phyloP scores from a whole-genome alignment of 2,113 vertebrate genomes.

The Thryonomys swinderianus region DNA sequence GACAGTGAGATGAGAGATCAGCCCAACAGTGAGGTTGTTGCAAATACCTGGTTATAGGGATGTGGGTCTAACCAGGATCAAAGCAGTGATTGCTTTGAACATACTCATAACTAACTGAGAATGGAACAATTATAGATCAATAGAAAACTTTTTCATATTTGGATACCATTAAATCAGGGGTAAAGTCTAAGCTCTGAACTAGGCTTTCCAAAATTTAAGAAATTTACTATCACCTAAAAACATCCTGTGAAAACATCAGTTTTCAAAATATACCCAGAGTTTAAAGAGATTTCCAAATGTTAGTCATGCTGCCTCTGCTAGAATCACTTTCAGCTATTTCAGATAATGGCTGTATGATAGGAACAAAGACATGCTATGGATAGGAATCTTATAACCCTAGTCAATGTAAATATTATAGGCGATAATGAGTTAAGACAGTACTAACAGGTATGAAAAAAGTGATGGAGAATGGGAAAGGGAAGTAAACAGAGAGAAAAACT shows the following conservation, averaged over 20 bases:
- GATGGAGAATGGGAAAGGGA: not conserved
- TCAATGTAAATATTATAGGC: not conserved
- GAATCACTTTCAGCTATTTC: slow-evolving; percentile 31
- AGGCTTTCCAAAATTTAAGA: not conserved
- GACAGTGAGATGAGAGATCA: not conserved
- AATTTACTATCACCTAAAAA: not conserved
- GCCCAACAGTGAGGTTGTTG: not conserved
- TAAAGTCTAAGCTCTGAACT: not conserved
- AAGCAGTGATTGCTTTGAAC: not conserved
- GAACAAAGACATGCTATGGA: not conserved
- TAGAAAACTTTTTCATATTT: not conserved
- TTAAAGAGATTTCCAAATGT: slow-evolving; percentile 9
- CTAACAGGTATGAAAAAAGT: not conserved
- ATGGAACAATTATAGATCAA: not conserved
- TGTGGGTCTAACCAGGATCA: not conserved
- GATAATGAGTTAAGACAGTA: not conserved
- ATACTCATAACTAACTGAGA: not conserved
- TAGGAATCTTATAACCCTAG: not conserved
- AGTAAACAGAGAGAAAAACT: not conserved
- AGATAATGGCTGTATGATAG: not conserved
- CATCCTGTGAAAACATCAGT: not conserved
- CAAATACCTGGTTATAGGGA: not conserved
- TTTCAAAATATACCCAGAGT: not conserved
- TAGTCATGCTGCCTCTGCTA: not conserved
- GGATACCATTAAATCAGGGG: not conserved